Conservation (phyloP, 2,888 invertebrate genomes). For the Labia minor region DNA sequence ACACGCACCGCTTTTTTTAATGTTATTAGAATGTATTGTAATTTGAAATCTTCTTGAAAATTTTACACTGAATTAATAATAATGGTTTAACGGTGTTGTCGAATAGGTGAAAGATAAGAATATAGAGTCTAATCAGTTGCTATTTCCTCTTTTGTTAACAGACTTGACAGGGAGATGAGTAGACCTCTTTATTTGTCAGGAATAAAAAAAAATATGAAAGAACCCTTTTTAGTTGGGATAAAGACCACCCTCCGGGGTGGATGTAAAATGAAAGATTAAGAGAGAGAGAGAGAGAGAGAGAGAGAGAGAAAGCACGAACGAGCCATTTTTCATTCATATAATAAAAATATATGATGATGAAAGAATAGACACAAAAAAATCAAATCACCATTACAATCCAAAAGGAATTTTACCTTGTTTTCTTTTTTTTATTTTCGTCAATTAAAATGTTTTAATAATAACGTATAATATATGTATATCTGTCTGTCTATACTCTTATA, state of each 20-base stretch:
- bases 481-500: too few relatives aligned
- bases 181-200: not conserved
- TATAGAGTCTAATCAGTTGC: not conserved
- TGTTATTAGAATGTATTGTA: too few relatives aligned
- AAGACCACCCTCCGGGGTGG: too few relatives aligned
- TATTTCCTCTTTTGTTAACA: slow-evolving; percentile 5
- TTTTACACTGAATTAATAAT: not conserved
- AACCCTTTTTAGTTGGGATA: not conserved
- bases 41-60: too few relatives aligned
- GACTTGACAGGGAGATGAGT: slow-evolving; percentile 1
- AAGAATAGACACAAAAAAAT: not conserved
- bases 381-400: too few relatives aligned
- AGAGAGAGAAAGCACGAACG: not conserved
- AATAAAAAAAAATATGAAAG: not conserved
- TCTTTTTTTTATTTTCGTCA: too few relatives aligned
- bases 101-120: not conserved
- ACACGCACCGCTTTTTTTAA: too few relatives aligned
- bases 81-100: not conserved
- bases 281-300: not conserved
- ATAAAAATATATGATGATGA: not conserved
- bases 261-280: not conserved
- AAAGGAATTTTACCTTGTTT: too few relatives aligned
- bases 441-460: too few relatives aligned
- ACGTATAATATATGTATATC: too few relatives aligned
- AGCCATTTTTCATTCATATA: not conserved